A percentile compares a stretch with the other conserved stretches of the same genome.
Evolutionary conservation across 2,888 invertebrate genomes (phyloP).

Genomic region (Leptinotarsa peninsularis): DNA sequence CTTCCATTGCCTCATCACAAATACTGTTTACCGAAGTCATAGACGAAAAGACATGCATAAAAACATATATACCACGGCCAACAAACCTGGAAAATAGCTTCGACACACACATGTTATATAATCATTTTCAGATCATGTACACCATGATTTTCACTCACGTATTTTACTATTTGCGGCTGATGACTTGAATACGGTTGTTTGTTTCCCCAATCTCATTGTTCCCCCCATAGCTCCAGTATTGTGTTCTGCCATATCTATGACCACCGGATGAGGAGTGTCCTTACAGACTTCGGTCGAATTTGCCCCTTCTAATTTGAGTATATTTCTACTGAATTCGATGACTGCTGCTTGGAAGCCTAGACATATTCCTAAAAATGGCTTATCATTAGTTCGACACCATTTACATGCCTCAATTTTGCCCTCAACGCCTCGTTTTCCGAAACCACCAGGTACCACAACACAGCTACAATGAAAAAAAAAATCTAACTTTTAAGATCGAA

Average conservation of each 20-base stretch:
- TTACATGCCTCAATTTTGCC: slow-evolving; percentile 94
- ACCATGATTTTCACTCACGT: slow-evolving; percentile 67
- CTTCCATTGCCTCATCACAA: too few species aligned
- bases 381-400: slow-evolving; percentile 91
- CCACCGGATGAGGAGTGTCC: slow-evolving; percentile 80
- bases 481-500: too few species aligned
- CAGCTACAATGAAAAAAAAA: slow-evolving; percentile 81
- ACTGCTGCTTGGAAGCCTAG: slow-evolving; percentile 98
- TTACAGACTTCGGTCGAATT: slow-evolving; percentile 79
- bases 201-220: slow-evolving; percentile 97
- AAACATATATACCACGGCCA: too few species aligned
- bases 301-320: slow-evolving; percentile 80
- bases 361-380: slow-evolving; percentile 96
- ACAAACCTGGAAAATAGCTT: too few species aligned
- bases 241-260: slow-evolving; percentile 99
- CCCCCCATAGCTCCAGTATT: slow-evolving; percentile 91
- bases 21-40: too few species aligned
- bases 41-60: too few species aligned
- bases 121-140: too few species aligned
- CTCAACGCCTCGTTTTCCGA: slow-evolving; percentile 94
- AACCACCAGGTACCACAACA: slow-evolving; percentile 96
- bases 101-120: too few species aligned
- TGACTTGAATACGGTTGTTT: slow-evolving; percentile 82
- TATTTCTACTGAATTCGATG: slow-evolving; percentile 93
- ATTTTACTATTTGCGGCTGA: slow-evolving; percentile 69